Conservation (phyloP, 1,140 invertebrate species). For the Drosophila lacertosa region DNA sequence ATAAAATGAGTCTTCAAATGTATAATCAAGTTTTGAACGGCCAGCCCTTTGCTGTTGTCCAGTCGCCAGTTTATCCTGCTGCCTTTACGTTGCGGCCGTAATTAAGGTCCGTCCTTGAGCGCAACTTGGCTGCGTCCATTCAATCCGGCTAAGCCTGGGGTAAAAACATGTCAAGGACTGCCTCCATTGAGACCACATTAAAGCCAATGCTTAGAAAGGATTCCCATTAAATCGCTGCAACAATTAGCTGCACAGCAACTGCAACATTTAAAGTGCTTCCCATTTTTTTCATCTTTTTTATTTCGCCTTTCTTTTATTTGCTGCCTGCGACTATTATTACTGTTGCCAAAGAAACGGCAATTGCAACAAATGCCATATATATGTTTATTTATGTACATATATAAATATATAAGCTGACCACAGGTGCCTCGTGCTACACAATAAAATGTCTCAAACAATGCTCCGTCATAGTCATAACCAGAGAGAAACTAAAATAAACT, state of each 20-base stretch:
- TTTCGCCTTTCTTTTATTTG: slow-evolving; percentile 48
- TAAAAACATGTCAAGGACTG: slow-evolving; percentile 65
- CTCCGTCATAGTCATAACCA: slow-evolving; percentile 26
- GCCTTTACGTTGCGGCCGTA: slow-evolving; percentile 39
- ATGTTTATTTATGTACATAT: too few relatives aligned
- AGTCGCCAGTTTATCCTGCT: slow-evolving; percentile 15
- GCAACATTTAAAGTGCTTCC: slow-evolving; percentile 34
- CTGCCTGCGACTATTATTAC: slow-evolving; percentile 36
- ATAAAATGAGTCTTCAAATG: slow-evolving; percentile 80
- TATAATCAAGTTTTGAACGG: slow-evolving; percentile 70
- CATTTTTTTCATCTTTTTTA: not conserved
- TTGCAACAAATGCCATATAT: slow-evolving; percentile 15
- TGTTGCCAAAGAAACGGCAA: slow-evolving; percentile 11
- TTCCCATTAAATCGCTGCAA: slow-evolving; percentile 32
- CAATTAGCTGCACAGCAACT: slow-evolving; percentile 14
- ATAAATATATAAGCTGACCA: not conserved
- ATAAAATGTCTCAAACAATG: slow-evolving; percentile 55
- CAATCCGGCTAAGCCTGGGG: slow-evolving; percentile 38
- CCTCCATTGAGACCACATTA: slow-evolving; percentile 23
- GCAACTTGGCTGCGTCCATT: slow-evolving; percentile 20
- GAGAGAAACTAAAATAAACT: slow-evolving; percentile 13
- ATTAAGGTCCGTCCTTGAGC: slow-evolving; percentile 64
- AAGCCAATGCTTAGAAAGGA: slow-evolving; percentile 7
- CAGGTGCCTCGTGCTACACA: slow-evolving; percentile 37
- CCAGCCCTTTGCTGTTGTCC: slow-evolving; percentile 18